Conservation (phyloP, 2,888 invertebrate species). For the Hymenopus coronatus region DNA sequence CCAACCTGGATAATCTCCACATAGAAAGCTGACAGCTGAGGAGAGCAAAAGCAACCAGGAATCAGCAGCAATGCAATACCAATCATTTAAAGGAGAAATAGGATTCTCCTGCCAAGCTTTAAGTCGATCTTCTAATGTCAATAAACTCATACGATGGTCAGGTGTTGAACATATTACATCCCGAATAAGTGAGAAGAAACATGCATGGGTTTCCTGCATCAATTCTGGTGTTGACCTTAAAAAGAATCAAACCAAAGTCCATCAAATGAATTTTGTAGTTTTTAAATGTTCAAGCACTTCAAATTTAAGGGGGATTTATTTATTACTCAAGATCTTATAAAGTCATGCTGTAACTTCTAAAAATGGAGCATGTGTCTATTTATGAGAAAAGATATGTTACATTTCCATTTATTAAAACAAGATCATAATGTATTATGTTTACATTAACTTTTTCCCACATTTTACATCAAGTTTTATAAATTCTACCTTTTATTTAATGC, state of each 20-base stretch:
- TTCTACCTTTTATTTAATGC: too few species aligned
- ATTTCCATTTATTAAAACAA: too few species aligned
- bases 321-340: too few species aligned
- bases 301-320: too few species aligned
- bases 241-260: neutral
- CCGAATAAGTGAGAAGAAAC: constrained; percentile 83
- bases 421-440: too few species aligned
- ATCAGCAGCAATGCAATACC: constrained; percentile 61
- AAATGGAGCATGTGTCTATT: too few species aligned
- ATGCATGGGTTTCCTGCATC: constrained; percentile 78
- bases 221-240: constrained; percentile 51
- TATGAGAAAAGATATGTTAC: too few species aligned
- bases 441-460: too few species aligned
- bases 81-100: constrained; percentile 76
- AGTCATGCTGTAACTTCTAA: too few species aligned
- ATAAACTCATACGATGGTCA: constrained; percentile 78
- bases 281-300: too few species aligned
- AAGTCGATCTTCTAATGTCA: constrained; percentile 70
- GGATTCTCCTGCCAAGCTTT: constrained; percentile 74
- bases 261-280: constrained; percentile 38
- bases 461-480: too few species aligned
- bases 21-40: constrained; percentile 78
- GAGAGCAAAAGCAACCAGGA: constrained; percentile 73
- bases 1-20: constrained; percentile 70
- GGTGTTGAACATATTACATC: constrained; percentile 83